Conservation (phyloP, 2,113 vertebrate genomes). For the Merops nubicus region DNA sequence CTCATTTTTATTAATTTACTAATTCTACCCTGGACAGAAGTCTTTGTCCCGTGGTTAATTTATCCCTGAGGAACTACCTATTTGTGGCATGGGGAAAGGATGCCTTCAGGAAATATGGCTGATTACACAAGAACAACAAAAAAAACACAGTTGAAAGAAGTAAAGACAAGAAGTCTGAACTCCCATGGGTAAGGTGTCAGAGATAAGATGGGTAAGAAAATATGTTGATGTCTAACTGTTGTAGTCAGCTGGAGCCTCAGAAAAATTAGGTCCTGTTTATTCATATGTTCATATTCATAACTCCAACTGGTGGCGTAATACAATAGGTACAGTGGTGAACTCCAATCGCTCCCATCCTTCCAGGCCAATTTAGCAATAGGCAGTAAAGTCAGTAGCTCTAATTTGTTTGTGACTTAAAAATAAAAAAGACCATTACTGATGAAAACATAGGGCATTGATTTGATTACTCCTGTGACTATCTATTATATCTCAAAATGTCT, state of each 20-base stretch:
- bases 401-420: not conserved
- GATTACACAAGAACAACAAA: not conserved
- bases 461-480: no score
- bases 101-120: not conserved
- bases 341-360: not conserved
- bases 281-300: no score
- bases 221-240: not conserved
- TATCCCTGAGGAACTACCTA: not conserved
- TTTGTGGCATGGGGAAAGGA: not conserved
- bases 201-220: not conserved
- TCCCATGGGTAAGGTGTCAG: not conserved
- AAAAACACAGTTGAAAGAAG: not conserved
- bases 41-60: not conserved
- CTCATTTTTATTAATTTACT: not conserved
- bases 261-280: not conserved
- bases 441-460: not conserved
- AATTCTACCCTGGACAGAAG: not conserved
- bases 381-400: not conserved
- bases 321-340: not conserved
- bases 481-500: not conserved
- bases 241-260: not conserved
- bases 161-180: not conserved
- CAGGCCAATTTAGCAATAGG: not conserved
- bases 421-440: not conserved
- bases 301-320: not conserved